Base-by-base conservation (phyloP, 2,113 vertebrate genomes). In the Trochalopteron elliotii region DNA sequence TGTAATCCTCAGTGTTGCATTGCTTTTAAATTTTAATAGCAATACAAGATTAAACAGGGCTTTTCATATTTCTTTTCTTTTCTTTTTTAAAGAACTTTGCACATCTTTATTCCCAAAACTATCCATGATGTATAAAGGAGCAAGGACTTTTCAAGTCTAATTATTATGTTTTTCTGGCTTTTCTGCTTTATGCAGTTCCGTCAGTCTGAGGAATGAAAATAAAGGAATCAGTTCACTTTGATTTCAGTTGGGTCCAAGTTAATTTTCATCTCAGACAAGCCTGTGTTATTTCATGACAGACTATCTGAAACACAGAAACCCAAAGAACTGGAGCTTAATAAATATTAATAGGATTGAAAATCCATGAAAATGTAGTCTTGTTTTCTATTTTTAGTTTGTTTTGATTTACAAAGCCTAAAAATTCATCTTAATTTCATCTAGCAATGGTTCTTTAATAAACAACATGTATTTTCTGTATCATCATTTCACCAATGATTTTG, bases 341-440 rank as follows among this genome's bases (percentile, higher is more conserved):
- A 95, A 92, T 84, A 94, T 64, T 89, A 94, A 91, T 90, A 53
- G 55, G 14, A 82, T 27, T 78, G 47, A 72, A 93, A 94, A 94
- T 63, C 69, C 77, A 86, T 87, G 33, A 78, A 77, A 90, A 75
- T n/a, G 6, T 39, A 78, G 19, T 52, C 60, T 49, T 56, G 55
- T 20, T 39, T 85, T 83, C 67, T 61, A 67, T 83, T 79, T 85
- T 90, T 69, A 31, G 53, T 60, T 49, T 64, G 27, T 42, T 81
- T 84, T 64, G 37, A 61, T 84, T 84, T 87, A 53, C 24, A 53
- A 84, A 75, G 28, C 35, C 35, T 64, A 82, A 89, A 92, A 83
- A 47, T 53, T 87, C 22, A 52, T 81, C 72, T 71, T 82, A 21
- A 68, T 81, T 95, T 89, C 8, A 84, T 49, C 33, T 64, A 67